These are phyloP conservation scores for Porites lobata DNA, from an alignment of 92 coral and sea anemone genomes.

Conservation along the genomic window DNA sequence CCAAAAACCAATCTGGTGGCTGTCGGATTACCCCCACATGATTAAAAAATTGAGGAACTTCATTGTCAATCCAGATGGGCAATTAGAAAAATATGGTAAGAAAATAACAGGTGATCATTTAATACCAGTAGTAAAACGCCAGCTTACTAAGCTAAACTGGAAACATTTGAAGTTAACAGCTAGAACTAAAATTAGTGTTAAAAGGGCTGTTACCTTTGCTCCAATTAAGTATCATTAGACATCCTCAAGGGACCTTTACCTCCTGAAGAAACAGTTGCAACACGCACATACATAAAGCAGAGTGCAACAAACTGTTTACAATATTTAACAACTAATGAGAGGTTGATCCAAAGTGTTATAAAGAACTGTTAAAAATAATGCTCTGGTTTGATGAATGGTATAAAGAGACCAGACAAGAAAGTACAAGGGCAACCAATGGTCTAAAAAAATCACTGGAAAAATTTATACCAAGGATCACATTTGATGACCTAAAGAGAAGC, in stretches of 20 bases:
- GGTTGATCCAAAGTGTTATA: background rate
- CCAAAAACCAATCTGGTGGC: slow-evolving; percentile 34
- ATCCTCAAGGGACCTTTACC: slow-evolving; percentile 36
- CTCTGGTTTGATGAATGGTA: slow-evolving; percentile 59
- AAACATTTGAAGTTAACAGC: slow-evolving; percentile 35
- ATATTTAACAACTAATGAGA: slow-evolving; percentile 29
- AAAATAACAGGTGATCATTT: background rate
- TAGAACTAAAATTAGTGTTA: slow-evolving; percentile 50
- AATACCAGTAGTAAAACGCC: slow-evolving; percentile 8
- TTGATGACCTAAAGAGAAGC: slow-evolving; percentile 45
- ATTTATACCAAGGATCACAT: slow-evolving; percentile 30
- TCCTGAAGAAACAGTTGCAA: slow-evolving; percentile 37
- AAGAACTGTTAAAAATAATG: slow-evolving; percentile 39
- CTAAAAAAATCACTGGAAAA: slow-evolving; percentile 45
- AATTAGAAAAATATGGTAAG: slow-evolving; percentile 16
- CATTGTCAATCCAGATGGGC: slow-evolving; percentile 35
- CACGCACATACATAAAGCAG: slow-evolving; percentile 10
- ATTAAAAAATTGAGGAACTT: slow-evolving; percentile 57
- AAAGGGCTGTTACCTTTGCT: slow-evolving; percentile 39
- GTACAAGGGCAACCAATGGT: background rate
- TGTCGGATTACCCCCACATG: slow-evolving; percentile 43
- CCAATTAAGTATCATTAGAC: slow-evolving; percentile 44
- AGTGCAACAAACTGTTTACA: slow-evolving; percentile 36
- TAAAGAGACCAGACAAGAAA: slow-evolving; percentile 1
- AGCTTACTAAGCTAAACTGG: slow-evolving; percentile 28